Conservation (phyloP, 2,797 vertebrate genomes). For the Peromyscus nudipes region DNA sequence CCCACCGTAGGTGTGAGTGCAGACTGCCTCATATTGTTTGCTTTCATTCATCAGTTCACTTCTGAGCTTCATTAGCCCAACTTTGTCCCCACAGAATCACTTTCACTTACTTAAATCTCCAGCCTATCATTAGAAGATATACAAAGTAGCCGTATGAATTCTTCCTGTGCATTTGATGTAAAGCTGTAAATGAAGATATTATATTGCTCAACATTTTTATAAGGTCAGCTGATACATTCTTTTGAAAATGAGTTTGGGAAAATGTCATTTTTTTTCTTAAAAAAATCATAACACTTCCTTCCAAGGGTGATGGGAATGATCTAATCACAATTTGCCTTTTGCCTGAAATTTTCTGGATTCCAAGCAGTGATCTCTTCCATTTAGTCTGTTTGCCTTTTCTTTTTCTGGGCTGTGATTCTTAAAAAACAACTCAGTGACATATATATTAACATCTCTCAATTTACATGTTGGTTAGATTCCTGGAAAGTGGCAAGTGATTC, state of each 20-base stretch:
- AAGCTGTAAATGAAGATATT: slow-evolving; percentile 37
- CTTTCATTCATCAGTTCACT: slow-evolving; percentile 15
- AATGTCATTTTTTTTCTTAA: slow-evolving; percentile 33
- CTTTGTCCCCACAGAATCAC: not conserved
- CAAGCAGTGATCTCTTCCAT: slow-evolving; percentile 31
- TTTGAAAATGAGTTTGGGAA: slow-evolving; percentile 46
- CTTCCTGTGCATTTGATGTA: not conserved
- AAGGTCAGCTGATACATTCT: slow-evolving; percentile 27
- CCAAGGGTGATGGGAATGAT: slow-evolving; percentile 54
- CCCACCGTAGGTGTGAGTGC: not conserved
- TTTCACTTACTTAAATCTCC: not conserved
- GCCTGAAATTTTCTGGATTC: slow-evolving; percentile 27
- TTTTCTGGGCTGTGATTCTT: slow-evolving; percentile 57
- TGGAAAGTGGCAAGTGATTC: slow-evolving; percentile 78
- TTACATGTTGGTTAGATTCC: slow-evolving; percentile 76
- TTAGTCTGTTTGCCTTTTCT: slow-evolving; percentile 68
- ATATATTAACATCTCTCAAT: slow-evolving; percentile 77
- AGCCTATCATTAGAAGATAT: not conserved
- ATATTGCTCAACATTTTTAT: not conserved
- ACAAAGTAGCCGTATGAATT: not conserved
- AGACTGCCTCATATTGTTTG: not conserved
- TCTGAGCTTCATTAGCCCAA: not conserved
- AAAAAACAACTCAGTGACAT: slow-evolving; percentile 72
- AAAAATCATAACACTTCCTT: slow-evolving; percentile 20
- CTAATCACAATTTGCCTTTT: slow-evolving; percentile 64